Evolutionary conservation across 2,888 invertebrate species (phyloP).

Genomic region (Heteromyza rotundicornis): DNA sequence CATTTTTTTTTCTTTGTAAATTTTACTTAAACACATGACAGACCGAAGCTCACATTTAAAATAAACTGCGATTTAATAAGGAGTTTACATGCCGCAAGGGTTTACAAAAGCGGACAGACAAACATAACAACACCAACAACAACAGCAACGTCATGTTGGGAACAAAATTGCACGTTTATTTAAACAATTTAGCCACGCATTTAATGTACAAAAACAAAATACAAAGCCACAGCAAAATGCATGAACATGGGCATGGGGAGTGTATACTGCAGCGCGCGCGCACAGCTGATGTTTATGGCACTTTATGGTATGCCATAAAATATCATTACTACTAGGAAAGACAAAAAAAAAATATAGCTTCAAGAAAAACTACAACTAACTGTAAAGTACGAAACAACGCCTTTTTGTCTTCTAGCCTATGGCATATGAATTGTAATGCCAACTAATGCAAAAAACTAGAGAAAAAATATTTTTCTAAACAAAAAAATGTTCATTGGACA

Average conservation of each 20-base stretch:
- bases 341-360: too few relatives aligned
- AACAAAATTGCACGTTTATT: slow-evolving; percentile 5
- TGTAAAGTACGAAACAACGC: too few relatives aligned
- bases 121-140: not conserved
- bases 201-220: slow-evolving; percentile 2
- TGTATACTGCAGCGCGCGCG: not conserved
- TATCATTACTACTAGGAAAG: not conserved
- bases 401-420: too few relatives aligned
- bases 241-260: not conserved
- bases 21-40: too few relatives aligned
- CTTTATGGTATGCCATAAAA: not conserved
- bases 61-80: not conserved
- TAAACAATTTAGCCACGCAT: slow-evolving; percentile 3
- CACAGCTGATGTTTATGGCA: not conserved
- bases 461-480: too few relatives aligned
- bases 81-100: not conserved
- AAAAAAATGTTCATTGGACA: not conserved
- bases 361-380: too few relatives aligned
- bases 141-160: not conserved
- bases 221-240: too few relatives aligned
- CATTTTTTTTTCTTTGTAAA: too few relatives aligned
- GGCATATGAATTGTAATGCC: too few relatives aligned
- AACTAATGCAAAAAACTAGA: too few relatives aligned
- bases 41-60: too few relatives aligned
- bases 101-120: not conserved